A percentile compares a stretch with the other conserved stretches of the same genome.
These are phyloP conservation scores for Sternotherus odoratus DNA, from an alignment of 2,797 vertebrate species.

Conservation along the genomic window DNA sequence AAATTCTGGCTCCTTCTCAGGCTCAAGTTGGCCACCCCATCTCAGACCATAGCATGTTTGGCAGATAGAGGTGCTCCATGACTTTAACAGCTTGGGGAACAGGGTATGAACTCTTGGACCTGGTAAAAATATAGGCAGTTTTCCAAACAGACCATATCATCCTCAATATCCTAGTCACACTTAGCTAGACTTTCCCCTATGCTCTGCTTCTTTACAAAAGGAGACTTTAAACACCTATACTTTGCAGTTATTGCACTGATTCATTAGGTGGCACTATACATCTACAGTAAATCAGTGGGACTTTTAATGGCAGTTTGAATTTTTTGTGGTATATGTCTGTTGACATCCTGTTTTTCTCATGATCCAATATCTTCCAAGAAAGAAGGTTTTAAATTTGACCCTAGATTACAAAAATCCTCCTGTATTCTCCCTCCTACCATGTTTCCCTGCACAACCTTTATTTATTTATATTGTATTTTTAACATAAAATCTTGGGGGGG, in stretches of 20 bases:
- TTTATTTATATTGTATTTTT: background rate
- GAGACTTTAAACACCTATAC: background rate
- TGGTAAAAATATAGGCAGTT: background rate
- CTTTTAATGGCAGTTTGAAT: background rate
- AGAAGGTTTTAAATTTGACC: background rate
- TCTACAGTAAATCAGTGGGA: background rate
- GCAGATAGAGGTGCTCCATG: background rate
- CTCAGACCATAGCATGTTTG: background rate
- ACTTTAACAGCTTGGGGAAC: background rate
- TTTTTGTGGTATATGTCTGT: background rate
- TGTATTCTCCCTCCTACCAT: background rate
- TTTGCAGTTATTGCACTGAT: background rate
- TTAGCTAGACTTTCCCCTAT: background rate
- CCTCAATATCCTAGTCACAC: background rate
- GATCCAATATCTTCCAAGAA: background rate
- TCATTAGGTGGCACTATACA: constrained; percentile 60
- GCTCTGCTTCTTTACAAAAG: background rate
- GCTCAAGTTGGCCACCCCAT: no score
- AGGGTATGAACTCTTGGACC: background rate
- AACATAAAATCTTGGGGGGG: no score
- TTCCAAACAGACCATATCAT: background rate
- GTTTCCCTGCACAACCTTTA: background rate
- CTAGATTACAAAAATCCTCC: background rate
- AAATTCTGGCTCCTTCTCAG: no score
- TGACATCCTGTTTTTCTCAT: background rate